Percentiles rank a stretch among this genome's conserved stretches.
Conservation (phyloP, 2,888 invertebrate genomes). For the Drosophila dives region DNA sequence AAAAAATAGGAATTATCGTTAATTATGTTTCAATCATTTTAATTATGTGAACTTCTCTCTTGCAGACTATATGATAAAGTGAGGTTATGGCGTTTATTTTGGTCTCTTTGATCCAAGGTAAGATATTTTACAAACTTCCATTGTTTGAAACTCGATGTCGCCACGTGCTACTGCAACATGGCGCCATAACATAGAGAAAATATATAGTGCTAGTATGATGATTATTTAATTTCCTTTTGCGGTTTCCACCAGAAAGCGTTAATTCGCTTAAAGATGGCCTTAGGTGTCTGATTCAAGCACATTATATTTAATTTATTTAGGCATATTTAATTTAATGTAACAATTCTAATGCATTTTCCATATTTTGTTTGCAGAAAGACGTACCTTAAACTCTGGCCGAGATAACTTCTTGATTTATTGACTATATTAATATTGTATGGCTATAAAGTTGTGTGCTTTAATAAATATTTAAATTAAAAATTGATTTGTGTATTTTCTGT, state of each 20-base stretch:
- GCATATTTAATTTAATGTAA: neutral
- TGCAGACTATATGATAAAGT: constrained; percentile 12
- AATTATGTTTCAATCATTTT: neutral
- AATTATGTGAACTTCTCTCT: neutral
- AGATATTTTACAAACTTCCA: constrained; percentile 2
- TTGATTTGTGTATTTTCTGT: neutral
- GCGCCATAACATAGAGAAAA: neutral
- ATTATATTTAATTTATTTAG: neutral
- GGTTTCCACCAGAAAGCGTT: constrained; percentile 85
- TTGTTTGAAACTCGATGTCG: neutral
- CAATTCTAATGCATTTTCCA: neutral
- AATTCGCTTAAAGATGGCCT: constrained; percentile 81
- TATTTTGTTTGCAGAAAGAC: constrained; percentile 16
- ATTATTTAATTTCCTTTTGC: constrained; percentile 84
- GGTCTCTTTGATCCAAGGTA: constrained; percentile 24
- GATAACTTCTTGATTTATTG: neutral
- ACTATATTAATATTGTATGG: neutral
- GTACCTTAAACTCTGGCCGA: neutral
- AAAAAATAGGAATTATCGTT: neutral
- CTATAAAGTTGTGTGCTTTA: neutral
- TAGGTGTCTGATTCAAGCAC: constrained; percentile 82
- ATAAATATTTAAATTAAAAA: constrained; percentile 8
- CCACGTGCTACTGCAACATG: constrained; percentile 44
- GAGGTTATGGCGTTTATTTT: constrained; percentile 37
- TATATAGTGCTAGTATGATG: constrained; percentile 75